A percentile compares a stretch with the other conserved stretches of the same genome.
These are phyloP conservation scores for Platerodrilus igneus DNA, from an alignment of 2,888 invertebrate genomes.

Conservation along the genomic window DNA sequence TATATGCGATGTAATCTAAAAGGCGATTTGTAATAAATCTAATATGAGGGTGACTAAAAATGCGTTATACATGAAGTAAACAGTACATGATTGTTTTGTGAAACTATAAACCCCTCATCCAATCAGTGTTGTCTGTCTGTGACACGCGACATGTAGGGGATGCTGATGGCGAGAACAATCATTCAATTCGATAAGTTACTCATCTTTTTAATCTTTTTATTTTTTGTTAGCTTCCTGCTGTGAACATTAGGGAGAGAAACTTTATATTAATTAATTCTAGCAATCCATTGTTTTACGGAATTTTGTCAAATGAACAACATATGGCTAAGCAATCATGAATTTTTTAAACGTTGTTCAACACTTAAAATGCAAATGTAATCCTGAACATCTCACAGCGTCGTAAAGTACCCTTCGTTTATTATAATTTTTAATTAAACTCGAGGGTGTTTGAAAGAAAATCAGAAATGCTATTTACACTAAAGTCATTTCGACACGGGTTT, in stretches of 20 bases:
- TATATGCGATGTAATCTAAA: constrained; percentile 29
- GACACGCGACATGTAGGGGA: constrained; percentile 34
- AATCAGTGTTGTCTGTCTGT: constrained; percentile 32
- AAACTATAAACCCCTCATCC: constrained; percentile 31
- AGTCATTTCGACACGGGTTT: constrained; percentile 39
- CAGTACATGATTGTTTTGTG: constrained; percentile 33
- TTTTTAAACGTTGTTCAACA: no score
- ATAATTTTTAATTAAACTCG: constrained; percentile 24
- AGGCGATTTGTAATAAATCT: constrained; percentile 8
- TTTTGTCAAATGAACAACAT: no score
- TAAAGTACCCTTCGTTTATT: no score
- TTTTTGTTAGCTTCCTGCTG: constrained; percentile 20
- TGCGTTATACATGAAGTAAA: constrained; percentile 30
- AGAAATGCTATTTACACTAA: constrained; percentile 31
- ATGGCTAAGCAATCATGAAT: no score
- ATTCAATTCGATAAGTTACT: constrained; percentile 28
- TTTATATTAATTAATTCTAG: no score
- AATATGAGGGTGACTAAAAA: constrained; percentile 19
- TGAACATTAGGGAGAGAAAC: constrained; percentile 17
- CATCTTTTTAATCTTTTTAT: constrained; percentile 31
- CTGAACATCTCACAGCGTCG: no score
- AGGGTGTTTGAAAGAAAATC: constrained; percentile 21
- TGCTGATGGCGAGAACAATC: constrained; percentile 25
- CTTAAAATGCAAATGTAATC: no score
- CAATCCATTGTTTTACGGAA: no score